Evolutionary conservation across 2,888 invertebrate species (phyloP).

Genomic region (Tipula unca): DNA sequence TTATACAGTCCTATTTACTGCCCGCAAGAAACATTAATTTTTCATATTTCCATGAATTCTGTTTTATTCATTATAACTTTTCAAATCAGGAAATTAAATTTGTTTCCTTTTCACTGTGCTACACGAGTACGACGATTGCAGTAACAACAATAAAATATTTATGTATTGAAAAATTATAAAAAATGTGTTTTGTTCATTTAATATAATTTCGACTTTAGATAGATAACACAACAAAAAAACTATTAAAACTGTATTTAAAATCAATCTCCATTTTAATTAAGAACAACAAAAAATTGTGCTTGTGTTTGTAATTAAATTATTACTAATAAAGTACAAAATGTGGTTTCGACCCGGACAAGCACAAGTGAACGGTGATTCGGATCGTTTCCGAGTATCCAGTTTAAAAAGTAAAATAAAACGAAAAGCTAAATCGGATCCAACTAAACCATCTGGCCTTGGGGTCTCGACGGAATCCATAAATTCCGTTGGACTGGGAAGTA

Average conservation of each 20-base stretch:
- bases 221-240: not conserved
- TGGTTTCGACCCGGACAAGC: slow-evolving; percentile 27
- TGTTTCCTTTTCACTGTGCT: not conserved
- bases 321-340: slow-evolving; percentile 22
- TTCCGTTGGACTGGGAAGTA: not conserved
- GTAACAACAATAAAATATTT: not conserved
- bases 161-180: not conserved
- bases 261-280: not conserved
- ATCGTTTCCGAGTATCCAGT: slow-evolving; percentile 28
- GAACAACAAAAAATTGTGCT: no score
- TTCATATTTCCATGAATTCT: not conserved
- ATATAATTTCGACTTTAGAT: not conserved
- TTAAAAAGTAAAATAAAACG: slow-evolving; percentile 18
- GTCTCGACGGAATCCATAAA: not conserved
- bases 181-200: not conserved
- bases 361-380: slow-evolving; percentile 23
- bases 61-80: not conserved
- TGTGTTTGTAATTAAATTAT: not conserved
- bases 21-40: not conserved
- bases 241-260: not conserved
- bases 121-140: not conserved
- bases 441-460: not conserved
- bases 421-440: not conserved
- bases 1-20: not conserved
- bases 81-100: not conserved